Evolutionary conservation across 2,888 invertebrate species (phyloP).

Genomic region (Lepidochitona cinerea): DNA sequence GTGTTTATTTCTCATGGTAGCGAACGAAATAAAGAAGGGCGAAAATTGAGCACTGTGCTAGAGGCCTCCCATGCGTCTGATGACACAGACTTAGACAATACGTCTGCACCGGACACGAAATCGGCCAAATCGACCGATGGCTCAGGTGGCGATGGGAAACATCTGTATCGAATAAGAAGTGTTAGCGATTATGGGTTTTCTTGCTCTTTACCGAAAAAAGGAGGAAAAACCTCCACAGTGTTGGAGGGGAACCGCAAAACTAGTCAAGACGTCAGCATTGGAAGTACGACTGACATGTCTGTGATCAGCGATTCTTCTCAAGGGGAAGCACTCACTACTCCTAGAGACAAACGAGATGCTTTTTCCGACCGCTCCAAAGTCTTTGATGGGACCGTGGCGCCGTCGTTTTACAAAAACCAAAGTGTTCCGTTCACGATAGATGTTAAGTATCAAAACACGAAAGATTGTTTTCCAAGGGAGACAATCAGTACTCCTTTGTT

Average conservation of each 20-base stretch:
- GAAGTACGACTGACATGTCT: conserved; percentile 30
- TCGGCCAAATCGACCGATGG: conserved; percentile 1
- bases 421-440: background rate
- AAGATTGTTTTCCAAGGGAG: background rate
- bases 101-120: background rate
- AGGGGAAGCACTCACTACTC: background rate
- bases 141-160: conserved; percentile 19
- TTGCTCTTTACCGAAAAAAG: background rate
- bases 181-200: conserved; percentile 38
- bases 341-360: background rate
- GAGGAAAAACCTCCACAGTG: background rate
- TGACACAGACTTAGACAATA: conserved; percentile 6
- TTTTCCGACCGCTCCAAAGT: background rate
- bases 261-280: conserved; percentile 20
- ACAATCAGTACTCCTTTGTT: background rate
- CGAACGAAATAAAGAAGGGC: conserved; percentile 22
- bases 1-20: background rate
- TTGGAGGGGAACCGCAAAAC: conserved; percentile 12
- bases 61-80: conserved; percentile 34
- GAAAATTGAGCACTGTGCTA: conserved; percentile 42
- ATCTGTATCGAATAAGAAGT: background rate
- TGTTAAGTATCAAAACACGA: background rate
- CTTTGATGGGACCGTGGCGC: background rate
- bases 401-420: background rate
- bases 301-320: conserved; percentile 25